phyloP scores from a whole-genome alignment of 1,140 invertebrate species.

The Drosophila rhopaloa region DNA sequence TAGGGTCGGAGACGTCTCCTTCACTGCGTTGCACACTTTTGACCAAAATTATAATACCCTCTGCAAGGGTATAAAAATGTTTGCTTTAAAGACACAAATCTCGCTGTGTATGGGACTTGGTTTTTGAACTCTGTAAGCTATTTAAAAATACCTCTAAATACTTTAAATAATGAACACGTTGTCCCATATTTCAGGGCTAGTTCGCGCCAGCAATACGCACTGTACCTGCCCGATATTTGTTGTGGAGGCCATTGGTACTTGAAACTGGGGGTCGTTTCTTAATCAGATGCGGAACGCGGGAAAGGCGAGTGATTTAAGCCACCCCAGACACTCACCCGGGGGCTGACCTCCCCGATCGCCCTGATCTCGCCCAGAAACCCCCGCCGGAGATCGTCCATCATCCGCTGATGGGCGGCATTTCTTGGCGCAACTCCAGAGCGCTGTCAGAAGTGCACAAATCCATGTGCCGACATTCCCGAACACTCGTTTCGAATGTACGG shows the following conservation, averaged over 20 bases:
- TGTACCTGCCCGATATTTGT: not conserved
- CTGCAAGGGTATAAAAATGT: no score
- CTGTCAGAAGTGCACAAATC: slow-evolving; percentile 74
- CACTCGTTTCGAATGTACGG: slow-evolving; percentile 27
- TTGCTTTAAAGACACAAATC: no score
- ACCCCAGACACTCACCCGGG: not conserved
- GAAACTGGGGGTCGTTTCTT: slow-evolving; percentile 16
- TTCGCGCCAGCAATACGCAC: no score
- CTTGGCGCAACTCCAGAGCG: slow-evolving; percentile 74
- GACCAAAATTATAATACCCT: no score
- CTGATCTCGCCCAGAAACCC: not conserved
- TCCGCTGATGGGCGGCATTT: slow-evolving; percentile 51
- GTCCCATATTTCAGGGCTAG: no score
- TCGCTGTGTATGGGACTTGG: no score
- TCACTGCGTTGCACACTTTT: no score
- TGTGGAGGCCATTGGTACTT: slow-evolving; percentile 2
- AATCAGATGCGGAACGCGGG: slow-evolving; percentile 3
- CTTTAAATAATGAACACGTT: no score
- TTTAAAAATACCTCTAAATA: no score
- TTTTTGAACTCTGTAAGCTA: no score
- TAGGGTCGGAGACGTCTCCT: no score
- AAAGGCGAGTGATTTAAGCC: slow-evolving; percentile 53
- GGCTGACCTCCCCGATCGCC: not conserved
- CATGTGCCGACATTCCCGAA: slow-evolving; percentile 24
- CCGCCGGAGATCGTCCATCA: slow-evolving; percentile 47